A percentile compares a stretch with the other conserved stretches of the same genome.
phyloP scores from a whole-genome alignment of 2,797 vertebrate genomes.

The Pangasius sanitwongsei region DNA sequence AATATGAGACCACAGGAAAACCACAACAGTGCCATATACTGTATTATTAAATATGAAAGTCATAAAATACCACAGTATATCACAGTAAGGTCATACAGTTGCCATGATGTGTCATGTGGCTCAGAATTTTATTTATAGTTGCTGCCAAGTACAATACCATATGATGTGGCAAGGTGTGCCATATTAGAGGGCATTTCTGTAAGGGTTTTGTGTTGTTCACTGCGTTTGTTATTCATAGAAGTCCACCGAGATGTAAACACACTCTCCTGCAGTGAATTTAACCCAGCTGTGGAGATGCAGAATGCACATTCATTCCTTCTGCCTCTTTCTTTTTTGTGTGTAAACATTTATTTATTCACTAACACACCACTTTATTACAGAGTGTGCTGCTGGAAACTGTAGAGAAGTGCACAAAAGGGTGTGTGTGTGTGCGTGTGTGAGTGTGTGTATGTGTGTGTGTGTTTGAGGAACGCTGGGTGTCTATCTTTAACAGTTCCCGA shows the following conservation, averaged over 20 bases:
- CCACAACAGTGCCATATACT: neutral
- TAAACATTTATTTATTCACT: slow-evolving; percentile 3
- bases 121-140: neutral
- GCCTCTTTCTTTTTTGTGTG: neutral
- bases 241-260: neutral
- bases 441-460: slow-evolving; percentile 27
- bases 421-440: slow-evolving; percentile 16
- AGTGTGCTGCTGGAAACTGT: neutral
- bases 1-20: neutral
- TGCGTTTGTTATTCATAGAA: neutral
- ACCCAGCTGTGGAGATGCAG: neutral
- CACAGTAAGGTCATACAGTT: neutral
- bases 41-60: slow-evolving; percentile 17
- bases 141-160: no score
- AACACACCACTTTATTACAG: slow-evolving; percentile 1
- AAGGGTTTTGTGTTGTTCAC: neutral
- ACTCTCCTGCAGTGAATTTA: neutral
- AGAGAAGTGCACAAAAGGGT: slow-evolving; percentile 7
- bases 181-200: neutral
- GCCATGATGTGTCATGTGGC: neutral
- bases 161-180: neutral
- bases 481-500: slow-evolving; percentile 59
- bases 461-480: slow-evolving; percentile 41
- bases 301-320: neutral
- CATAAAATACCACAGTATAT: neutral